Percentiles rank a stretch among this genome's conserved stretches.
Conservation (phyloP, 2,113 vertebrate genomes). For the Chauna torquata region DNA sequence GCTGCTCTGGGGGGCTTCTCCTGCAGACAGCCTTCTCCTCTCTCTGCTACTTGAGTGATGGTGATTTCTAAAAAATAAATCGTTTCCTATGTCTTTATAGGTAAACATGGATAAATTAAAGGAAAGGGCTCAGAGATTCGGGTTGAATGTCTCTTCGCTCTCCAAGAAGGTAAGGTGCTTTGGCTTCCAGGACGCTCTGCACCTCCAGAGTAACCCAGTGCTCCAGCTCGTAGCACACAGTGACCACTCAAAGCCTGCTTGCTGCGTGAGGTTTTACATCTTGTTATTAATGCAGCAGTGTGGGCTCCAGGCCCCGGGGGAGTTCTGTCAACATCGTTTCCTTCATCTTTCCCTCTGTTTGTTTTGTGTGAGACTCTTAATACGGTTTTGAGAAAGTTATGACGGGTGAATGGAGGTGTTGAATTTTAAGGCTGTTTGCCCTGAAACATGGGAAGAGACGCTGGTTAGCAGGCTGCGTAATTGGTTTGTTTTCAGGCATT, state of each 20-base stretch:
- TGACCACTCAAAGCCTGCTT: not conserved
- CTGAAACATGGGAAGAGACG: not conserved
- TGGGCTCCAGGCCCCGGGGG: not conserved
- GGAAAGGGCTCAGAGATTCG: constrained; percentile 91
- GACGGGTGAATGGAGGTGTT: not conserved
- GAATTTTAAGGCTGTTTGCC: not conserved
- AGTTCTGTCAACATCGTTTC: not conserved
- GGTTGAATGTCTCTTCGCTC: constrained; percentile 89
- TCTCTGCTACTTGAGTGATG: not conserved
- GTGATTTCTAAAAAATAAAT: not conserved
- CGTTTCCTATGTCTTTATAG: constrained; percentile 60
- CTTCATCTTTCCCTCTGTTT: not conserved
- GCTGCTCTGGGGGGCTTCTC: too few relatives aligned
- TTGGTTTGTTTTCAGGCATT: not conserved
- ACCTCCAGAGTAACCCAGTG: not conserved
- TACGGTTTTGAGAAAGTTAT: not conserved
- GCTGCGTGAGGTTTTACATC: not conserved
- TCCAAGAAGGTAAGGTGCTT: constrained; percentile 87
- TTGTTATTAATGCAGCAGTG: not conserved
- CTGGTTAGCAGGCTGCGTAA: accelerated
- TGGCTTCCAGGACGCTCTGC: not conserved
- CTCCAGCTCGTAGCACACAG: not conserved
- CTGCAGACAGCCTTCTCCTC: not conserved
- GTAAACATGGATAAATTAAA: constrained; percentile 89
- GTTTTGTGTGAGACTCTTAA: not conserved